Percentiles rank a stretch among this genome's conserved stretches.
Evolutionary conservation across 92 coral and sea anemone genomes (phyloP).

Genomic region (Micromussa lordhowensis): DNA sequence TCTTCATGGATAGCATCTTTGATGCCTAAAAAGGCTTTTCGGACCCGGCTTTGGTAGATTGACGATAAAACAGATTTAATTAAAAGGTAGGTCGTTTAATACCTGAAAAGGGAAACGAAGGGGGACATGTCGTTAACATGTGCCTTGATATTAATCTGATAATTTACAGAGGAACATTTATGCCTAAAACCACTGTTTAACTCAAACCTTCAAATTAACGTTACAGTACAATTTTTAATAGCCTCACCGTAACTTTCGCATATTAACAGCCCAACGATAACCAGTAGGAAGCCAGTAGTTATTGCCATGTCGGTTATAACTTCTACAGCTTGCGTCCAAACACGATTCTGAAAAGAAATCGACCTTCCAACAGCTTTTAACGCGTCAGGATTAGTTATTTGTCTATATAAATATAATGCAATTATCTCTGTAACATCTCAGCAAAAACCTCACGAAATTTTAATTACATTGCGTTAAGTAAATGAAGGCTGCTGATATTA

Average conservation of each 20-base stretch:
- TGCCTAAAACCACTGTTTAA: too few relatives aligned
- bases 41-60: not conserved
- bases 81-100: too few relatives aligned
- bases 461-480: not conserved
- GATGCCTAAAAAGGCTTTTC: not conserved
- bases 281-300: not conserved
- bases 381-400: not conserved
- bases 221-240: too few relatives aligned
- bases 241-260: not conserved
- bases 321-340: not conserved
- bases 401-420: not conserved
- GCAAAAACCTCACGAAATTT: not conserved
- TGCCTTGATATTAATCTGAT: not conserved
- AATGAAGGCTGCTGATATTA: not conserved
- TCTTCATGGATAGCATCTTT: not conserved
- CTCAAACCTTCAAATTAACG: not conserved
- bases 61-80: not conserved
- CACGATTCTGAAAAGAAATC: not conserved
- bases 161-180: too few relatives aligned
- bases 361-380: not conserved
- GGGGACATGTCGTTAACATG: too few relatives aligned
- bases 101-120: too few relatives aligned
- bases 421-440: not conserved
- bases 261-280: not conserved
- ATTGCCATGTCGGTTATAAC: not conserved